Evolutionary conservation across 2,797 vertebrate species (phyloP).

Genomic region (Cirrhinus mrigala): DNA sequence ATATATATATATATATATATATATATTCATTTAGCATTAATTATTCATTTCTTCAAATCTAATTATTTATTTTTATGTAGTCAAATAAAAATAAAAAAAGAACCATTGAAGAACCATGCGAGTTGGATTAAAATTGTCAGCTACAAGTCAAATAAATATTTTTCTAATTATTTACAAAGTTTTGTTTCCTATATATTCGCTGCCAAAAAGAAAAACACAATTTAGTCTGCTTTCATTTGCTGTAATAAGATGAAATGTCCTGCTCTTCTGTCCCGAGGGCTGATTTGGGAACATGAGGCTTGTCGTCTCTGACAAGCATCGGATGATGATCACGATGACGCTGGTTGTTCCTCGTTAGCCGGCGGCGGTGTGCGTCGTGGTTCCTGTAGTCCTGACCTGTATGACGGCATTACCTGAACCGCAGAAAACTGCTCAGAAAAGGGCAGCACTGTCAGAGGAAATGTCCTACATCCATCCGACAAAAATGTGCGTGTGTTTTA

Average conservation of each 20-base stretch:
- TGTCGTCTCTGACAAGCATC: constrained; percentile 8
- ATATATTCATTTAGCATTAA: background rate
- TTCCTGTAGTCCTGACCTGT: background rate
- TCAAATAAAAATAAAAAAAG: background rate
- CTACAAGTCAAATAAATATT: background rate
- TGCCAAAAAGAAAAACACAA: background rate
- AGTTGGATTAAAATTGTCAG: background rate
- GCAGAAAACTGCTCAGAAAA: background rate
- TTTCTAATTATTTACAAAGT: background rate
- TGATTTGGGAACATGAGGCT: background rate
- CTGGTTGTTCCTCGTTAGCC: background rate
- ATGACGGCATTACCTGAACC: constrained; percentile 27
- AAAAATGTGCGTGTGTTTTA: background rate
- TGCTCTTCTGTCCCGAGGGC: background rate
- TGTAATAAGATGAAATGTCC: background rate
- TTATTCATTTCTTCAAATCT: background rate
- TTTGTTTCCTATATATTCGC: background rate
- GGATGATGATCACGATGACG: background rate
- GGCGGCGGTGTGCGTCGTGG: background rate
- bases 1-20: too few species aligned
- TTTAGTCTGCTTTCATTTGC: background rate
- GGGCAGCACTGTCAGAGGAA: constrained; percentile 18
- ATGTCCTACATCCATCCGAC: constrained; percentile 14
- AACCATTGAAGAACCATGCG: background rate
- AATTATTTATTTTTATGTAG: background rate